These are phyloP conservation scores for Darevskia nairensis DNA, from an alignment of 2,797 vertebrate genomes.

Conservation along the genomic window DNA sequence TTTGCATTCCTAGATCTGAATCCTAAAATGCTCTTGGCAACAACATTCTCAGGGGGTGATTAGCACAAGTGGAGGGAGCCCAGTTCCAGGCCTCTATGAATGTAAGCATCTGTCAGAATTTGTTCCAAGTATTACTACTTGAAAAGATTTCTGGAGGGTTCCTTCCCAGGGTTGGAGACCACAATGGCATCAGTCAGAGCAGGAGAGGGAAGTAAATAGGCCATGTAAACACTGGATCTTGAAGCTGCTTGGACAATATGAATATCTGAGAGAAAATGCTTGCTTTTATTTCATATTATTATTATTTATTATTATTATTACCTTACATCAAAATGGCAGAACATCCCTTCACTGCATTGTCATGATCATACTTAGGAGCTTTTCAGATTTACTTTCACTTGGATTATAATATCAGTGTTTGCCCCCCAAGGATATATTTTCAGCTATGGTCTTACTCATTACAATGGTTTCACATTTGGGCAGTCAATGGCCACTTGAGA, in stretches of 20 bases:
- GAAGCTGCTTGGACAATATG: background rate
- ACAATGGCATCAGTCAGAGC: background rate
- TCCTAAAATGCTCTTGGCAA: background rate
- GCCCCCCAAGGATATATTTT: background rate
- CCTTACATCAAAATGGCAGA: background rate
- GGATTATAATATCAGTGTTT: background rate
- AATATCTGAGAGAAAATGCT: background rate
- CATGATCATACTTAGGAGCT: background rate
- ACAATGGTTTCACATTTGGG: background rate
- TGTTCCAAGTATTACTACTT: background rate
- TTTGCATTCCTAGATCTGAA: constrained; percentile 5
- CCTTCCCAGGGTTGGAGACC: background rate
- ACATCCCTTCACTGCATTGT: background rate
- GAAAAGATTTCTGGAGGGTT: background rate
- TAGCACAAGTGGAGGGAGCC: background rate
- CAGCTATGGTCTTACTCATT: background rate
- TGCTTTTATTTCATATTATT: background rate
- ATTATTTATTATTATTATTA: background rate
- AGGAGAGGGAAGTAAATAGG: background rate
- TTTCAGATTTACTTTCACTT: background rate
- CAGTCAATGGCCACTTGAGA: background rate
- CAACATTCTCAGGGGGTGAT: background rate
- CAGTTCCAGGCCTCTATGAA: background rate
- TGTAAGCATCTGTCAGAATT: background rate
- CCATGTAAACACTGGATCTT: background rate